Evolutionary conservation across 2,113 vertebrate species (phyloP), one percentile per base, ranked within the genome.

Genomic region (Etia nguti): DNA sequence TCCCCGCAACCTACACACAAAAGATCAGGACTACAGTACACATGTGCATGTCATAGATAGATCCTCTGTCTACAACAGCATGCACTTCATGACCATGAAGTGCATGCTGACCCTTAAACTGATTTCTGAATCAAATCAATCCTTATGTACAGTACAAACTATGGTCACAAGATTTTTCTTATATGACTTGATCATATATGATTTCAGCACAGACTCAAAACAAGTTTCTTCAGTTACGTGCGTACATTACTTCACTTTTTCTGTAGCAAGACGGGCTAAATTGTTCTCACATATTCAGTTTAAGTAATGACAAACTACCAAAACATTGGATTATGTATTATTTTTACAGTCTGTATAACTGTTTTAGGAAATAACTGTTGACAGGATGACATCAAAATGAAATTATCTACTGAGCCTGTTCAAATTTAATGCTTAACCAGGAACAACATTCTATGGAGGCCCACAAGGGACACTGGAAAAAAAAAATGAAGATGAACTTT

Each of bases 121-220:
- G 88, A 88, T 85, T 85, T 91, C 82, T 75, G 82, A 68, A 86
- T 87, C 24, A 89, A 90, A 93, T 94, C 87, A 83, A 85, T 90
- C 22, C 2, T 15, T 4, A 36, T 18, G 50, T 65, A 79, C n/a
- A 16, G 55, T 86, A 89, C 80, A 85, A 11, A 29, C 10, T 52
- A 24, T 82, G 88, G 80, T 43, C 68, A 73, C 3, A 9, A 26
- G 41, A 73, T 26, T 73, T 46, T 73, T 73, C 41, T 73, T 73
- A 73, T 6, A 73, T 0, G 68, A 46, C 13, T 22, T 73, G 41
- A 70, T 43, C 1, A 2, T 26, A 73, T 26, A 73, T 46, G 22
- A 73, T 3, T 46, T 46, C 2, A 73, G 0, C 13, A 46, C 38
- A 73, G 22, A 24, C 38, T 43, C 65, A 0, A 73, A 70, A 70